These are phyloP conservation scores for Oxytorus armatus DNA, from an alignment of 2,888 invertebrate genomes.

Conservation along the genomic window DNA sequence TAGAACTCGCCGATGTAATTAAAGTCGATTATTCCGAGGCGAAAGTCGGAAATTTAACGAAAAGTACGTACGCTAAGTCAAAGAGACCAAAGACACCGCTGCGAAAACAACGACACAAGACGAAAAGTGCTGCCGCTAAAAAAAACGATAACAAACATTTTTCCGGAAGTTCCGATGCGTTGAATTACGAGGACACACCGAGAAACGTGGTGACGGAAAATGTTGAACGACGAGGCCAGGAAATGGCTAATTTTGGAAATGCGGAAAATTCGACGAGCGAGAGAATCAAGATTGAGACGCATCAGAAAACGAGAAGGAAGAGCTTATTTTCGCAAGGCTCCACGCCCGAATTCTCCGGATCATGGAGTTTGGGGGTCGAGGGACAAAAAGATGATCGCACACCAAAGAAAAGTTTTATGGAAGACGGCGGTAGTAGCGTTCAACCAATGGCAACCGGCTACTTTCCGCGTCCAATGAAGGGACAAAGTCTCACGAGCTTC, in stretches of 20 bases:
- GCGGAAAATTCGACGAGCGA: constrained; percentile 56
- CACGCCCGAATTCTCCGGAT: constrained; percentile 77
- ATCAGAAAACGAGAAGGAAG: constrained; percentile 69
- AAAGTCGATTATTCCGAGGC: constrained; percentile 77
- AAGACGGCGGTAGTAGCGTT: constrained; percentile 87
- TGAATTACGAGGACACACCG: constrained; percentile 72
- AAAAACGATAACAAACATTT: constrained; percentile 55
- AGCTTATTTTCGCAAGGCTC: constrained; percentile 74
- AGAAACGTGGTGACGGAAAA: constrained; percentile 60
- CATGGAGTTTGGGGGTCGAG: constrained; percentile 78
- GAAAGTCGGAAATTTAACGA: constrained; percentile 41
- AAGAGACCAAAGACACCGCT: constrained; percentile 70
- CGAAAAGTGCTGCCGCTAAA: constrained; percentile 54
- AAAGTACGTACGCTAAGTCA: constrained; percentile 42
- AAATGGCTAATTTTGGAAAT: background rate
- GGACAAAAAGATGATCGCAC: constrained; percentile 85
- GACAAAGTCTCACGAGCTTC: constrained; percentile 90
- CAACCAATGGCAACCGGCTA: constrained; percentile 87
- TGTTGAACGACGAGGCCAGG: constrained; percentile 15
- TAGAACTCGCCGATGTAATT: constrained; percentile 77
- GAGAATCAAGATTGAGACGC: constrained; percentile 63
- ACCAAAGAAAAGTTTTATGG: constrained; percentile 87
- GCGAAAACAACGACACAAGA: constrained; percentile 71
- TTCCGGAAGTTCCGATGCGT: constrained; percentile 75
- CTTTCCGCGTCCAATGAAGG: constrained; percentile 88